Evolutionary conservation across 2,888 invertebrate genomes (phyloP), one percentile per base, ranked within the genome.

Genomic region (Melanotus villosus): DNA sequence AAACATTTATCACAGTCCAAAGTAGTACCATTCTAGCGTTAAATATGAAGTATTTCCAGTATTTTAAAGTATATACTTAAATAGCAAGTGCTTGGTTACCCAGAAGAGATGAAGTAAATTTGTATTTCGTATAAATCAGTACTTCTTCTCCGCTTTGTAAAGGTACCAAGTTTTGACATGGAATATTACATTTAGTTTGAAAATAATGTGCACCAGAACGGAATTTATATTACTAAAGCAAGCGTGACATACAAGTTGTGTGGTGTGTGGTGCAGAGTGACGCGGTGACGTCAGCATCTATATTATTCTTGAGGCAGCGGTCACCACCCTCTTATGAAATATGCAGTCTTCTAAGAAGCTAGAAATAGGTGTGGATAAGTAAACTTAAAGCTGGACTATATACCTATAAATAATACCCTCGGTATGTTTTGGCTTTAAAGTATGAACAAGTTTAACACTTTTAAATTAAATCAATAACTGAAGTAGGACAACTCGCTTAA

Each of bases 271-370:
- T 52, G 52, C 32, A 52, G 45, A 52, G 52, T 52, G 32, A 52
- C 18, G 14, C 2, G 5, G 16, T 52, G 52, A 52, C 52, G 52
- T 52, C 52, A 52, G 18, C 52, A 0, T 2, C 32, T 6, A 30
- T 57, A 54, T 57, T 65, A 62, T 62, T 62, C 47, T 65, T 36
- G 34, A 36, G 56, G 21, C 43, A 18, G 65, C 65, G 65, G 65
- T 65, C 65, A 65, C 65, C 65, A 65, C 65, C 65, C 65, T 65
- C 56, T 32, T 47, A 38, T 45, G 58, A 65, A 65, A 65, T 58
- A 58, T 57, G 65, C 65, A 58, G 34, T 36, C 12, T 58, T 57
- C 47, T 34, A 16, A 26, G 58, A 47, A 58, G 56, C 65, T 57
- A 50, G 65, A 65, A 65, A 65, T 65, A 65, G 65, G 58, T 23